Percentiles rank a stretch among this genome's conserved stretches.
Evolutionary conservation across 2,113 vertebrate species (phyloP).

Genomic region (Gadus chalcogrammus): DNA sequence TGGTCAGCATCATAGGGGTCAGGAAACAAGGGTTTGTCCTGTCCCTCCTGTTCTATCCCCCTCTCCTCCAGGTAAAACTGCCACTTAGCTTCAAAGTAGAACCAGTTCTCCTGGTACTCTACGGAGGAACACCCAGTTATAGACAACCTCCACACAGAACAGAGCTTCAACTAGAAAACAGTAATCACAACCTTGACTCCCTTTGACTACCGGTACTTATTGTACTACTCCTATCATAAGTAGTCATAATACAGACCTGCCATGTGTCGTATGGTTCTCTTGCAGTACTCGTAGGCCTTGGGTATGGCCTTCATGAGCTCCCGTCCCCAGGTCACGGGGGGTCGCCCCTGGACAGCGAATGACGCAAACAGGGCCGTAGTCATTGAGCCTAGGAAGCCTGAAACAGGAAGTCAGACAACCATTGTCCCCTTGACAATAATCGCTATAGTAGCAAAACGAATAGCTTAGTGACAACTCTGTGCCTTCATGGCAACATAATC

Average conservation of each 20-base stretch:
- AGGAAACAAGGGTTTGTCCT: conserved; percentile 79
- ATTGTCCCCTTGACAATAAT: neutral
- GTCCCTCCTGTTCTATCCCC: conserved; percentile 80
- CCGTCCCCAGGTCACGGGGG: conserved; percentile 84
- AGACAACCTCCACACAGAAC: too few species aligned
- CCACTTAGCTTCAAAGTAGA: conserved; percentile 98
- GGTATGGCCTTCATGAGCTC: conserved; percentile 87
- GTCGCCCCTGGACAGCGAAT: conserved; percentile 86
- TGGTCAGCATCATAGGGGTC: conserved; percentile 82
- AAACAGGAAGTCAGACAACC: conserved; percentile 7
- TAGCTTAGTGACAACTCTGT: too few species aligned
- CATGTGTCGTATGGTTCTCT: conserved; percentile 93
- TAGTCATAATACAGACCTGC: conserved; percentile 73
- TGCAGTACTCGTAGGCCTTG: conserved; percentile 89
- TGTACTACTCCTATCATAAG: too few species aligned
- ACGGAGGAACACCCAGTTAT: conserved; percentile 12
- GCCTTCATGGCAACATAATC: too few species aligned
- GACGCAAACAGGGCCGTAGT: conserved; percentile 91
- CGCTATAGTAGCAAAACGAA: too few species aligned
- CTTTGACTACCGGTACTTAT: too few species aligned
- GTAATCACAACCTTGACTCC: too few species aligned
- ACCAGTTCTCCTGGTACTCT: conserved; percentile 98
- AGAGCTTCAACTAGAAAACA: too few species aligned
- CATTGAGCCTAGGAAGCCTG: conserved; percentile 91
- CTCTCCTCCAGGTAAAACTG: conserved; percentile 96